Percentiles rank a stretch among this genome's conserved stretches.
Evolutionary conservation across 1,140 invertebrate species (phyloP).

Genomic region (Nephila pilipes): DNA sequence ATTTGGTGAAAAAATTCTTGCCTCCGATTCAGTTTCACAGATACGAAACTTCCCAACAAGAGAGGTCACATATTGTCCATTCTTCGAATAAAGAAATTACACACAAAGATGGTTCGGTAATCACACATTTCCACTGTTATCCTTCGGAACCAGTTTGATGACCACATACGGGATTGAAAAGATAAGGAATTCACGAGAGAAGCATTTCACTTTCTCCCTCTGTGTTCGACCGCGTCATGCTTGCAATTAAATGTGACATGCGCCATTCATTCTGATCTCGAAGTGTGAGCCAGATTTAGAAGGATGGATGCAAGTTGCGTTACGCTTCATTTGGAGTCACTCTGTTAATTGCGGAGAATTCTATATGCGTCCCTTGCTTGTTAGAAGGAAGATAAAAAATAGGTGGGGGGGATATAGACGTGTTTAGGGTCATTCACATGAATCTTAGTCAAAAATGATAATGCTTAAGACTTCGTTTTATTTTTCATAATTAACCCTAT

Average conservation of each 20-base stretch:
- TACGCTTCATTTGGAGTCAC: not conserved
- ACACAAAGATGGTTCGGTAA: not conserved
- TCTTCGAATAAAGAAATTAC: not conserved
- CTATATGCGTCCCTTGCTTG: too few species aligned
- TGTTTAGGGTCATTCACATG: too few species aligned
- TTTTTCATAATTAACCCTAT: too few species aligned
- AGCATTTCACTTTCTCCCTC: not conserved
- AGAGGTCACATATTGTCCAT: not conserved
- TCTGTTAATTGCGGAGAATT: too few species aligned
- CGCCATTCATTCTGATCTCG: slow-evolving; percentile 10
- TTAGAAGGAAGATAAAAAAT: too few species aligned
- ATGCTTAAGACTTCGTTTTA: too few species aligned
- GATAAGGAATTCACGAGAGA: slow-evolving; percentile 6
- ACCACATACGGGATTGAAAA: not conserved
- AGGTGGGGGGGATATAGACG: too few species aligned
- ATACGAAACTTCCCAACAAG: too few species aligned
- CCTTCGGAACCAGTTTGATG: not conserved
- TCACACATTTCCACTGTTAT: not conserved
- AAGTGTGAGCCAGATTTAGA: slow-evolving; percentile 15
- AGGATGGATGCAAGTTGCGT: slow-evolving; percentile 8
- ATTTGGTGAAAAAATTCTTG: not conserved
- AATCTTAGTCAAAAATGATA: too few species aligned
- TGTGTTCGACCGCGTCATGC: not conserved
- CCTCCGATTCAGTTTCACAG: too few species aligned
- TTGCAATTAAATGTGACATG: slow-evolving; percentile 23